phyloP scores from a whole-genome alignment of 1,140 invertebrate genomes.

The Homarus americanus region DNA sequence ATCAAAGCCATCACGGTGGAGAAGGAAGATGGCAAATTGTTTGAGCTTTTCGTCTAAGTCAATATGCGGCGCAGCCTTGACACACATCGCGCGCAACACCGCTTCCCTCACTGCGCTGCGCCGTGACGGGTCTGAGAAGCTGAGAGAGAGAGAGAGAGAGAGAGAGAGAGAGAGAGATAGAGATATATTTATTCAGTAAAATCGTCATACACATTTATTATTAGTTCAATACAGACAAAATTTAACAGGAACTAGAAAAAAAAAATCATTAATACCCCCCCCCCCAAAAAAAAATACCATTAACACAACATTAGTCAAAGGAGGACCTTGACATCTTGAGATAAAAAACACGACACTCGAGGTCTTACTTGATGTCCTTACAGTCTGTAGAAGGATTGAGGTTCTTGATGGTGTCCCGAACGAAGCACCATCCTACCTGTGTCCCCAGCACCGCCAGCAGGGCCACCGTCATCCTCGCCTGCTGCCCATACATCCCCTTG shows the following conservation, averaged over 20 bases:
- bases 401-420: neutral
- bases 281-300: too few relatives aligned
- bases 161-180: too few relatives aligned
- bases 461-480: neutral
- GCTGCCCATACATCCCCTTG: neutral
- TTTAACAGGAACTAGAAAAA: too few relatives aligned
- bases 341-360: too few relatives aligned
- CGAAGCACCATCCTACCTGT: slow-evolving; percentile 10
- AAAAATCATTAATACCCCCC: too few relatives aligned
- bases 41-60: slow-evolving; percentile 24
- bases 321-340: too few relatives aligned
- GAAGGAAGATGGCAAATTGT: slow-evolving; percentile 45
- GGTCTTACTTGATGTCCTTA: slow-evolving; percentile 9
- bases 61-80: slow-evolving; percentile 7
- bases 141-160: neutral
- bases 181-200: too few relatives aligned
- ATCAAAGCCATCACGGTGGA: slow-evolving; percentile 47
- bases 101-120: slow-evolving; percentile 13
- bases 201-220: too few relatives aligned
- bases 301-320: too few relatives aligned
- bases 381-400: neutral
- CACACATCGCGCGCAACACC: slow-evolving; percentile 25
- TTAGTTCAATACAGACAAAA: too few relatives aligned
- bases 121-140: slow-evolving; percentile 8
- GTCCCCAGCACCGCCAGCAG: neutral